phyloP scores from a whole-genome alignment of 1,140 invertebrate genomes.

The Pissodes strobi region DNA sequence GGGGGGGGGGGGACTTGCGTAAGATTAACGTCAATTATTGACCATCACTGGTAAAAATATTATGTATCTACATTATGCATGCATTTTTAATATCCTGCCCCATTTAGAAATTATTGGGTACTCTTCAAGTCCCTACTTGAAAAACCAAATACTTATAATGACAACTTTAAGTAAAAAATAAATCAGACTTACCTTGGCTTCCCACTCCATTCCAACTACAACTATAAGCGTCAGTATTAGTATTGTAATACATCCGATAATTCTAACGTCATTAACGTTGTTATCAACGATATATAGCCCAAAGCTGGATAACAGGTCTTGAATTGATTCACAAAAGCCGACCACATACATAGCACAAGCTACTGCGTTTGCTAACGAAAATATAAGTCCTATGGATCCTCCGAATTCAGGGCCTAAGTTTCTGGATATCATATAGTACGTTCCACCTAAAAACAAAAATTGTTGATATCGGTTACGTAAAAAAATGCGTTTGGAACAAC shows the following conservation, averaged over 20 bases:
- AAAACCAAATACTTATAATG: too few species aligned
- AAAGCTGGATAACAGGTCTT: constrained; percentile 64
- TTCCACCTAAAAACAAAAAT: too few species aligned
- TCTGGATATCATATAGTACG: constrained; percentile 93
- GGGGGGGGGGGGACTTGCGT: too few species aligned
- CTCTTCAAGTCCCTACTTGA: too few species aligned
- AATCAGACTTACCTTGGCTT: constrained; percentile 75
- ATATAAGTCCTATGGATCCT: constrained; percentile 82
- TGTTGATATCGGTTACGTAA: too few species aligned
- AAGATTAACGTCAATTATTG: too few species aligned
- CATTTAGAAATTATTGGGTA: too few species aligned
- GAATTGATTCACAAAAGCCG: constrained; percentile 93
- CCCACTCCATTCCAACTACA: constrained; percentile 89
- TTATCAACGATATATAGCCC: constrained; percentile 66
- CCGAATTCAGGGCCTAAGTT: constrained; percentile 97
- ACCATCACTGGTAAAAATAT: too few species aligned
- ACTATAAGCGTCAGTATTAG: constrained; percentile 78
- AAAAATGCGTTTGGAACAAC: too few species aligned
- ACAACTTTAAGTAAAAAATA: too few species aligned
- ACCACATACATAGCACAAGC: constrained; percentile 98
- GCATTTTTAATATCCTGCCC: too few species aligned
- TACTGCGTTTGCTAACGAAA: constrained; percentile 92
- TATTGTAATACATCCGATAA: constrained; percentile 78
- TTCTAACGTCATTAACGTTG: constrained; percentile 63
- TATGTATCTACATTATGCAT: too few species aligned